These are phyloP conservation scores for Cartodere bifasciata DNA, from an alignment of 2,888 invertebrate genomes.

Conservation along the genomic window DNA sequence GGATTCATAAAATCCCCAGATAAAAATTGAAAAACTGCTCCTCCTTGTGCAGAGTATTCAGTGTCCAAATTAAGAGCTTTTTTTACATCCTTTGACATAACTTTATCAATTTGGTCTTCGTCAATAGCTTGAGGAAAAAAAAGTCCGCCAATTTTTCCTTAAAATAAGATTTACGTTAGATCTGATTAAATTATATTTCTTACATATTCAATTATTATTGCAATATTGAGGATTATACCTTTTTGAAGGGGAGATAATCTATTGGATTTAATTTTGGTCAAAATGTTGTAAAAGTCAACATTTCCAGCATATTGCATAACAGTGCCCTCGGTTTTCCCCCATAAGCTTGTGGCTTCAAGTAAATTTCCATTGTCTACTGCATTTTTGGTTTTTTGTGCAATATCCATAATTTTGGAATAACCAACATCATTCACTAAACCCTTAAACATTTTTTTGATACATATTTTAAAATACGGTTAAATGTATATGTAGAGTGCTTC, in stretches of 20 bases:
- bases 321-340: slow-evolving; percentile 13
- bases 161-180: too few species aligned
- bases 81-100: slow-evolving; percentile 66
- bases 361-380: slow-evolving; percentile 40
- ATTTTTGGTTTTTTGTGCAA: slow-evolving; percentile 15
- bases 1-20: slow-evolving; percentile 69
- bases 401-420: slow-evolving; percentile 41
- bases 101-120: slow-evolving; percentile 25
- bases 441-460: slow-evolving; percentile 23
- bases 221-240: slow-evolving; percentile 4
- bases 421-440: slow-evolving; percentile 61
- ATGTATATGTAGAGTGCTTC: too few species aligned
- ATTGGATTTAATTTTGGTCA: slow-evolving; percentile 13
- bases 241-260: slow-evolving; percentile 1
- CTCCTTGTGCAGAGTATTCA: slow-evolving; percentile 51
- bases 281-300: slow-evolving; percentile 21
- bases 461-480: slow-evolving; percentile 3
- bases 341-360: slow-evolving; percentile 42
- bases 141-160: too few species aligned
- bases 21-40: slow-evolving; percentile 45
- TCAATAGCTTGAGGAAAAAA: too few species aligned
- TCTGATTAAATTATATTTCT: too few species aligned
- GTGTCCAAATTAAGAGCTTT: slow-evolving; percentile 53
- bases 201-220: too few species aligned
- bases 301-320: slow-evolving; percentile 10